Evolutionary conservation across 2,888 invertebrate genomes (phyloP).

Genomic region (Drosophila kuntzei): DNA sequence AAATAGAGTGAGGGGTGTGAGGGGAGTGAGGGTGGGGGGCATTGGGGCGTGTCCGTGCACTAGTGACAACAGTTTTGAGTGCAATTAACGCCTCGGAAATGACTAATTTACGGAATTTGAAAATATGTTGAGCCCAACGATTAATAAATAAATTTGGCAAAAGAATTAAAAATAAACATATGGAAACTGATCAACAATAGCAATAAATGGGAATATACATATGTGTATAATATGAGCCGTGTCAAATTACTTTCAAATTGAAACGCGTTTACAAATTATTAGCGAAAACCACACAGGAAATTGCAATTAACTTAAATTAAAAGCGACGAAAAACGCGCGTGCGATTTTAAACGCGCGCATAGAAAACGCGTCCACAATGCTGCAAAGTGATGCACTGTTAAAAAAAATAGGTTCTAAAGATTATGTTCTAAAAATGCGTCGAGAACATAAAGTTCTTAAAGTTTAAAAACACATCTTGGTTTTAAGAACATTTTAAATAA

Average conservation of each 20-base stretch:
- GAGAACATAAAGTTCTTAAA: no score
- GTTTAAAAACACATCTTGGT: no score
- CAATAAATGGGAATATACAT: slow-evolving; percentile 33
- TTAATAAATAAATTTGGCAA: slow-evolving; percentile 21
- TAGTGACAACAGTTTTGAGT: slow-evolving; percentile 74
- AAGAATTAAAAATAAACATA: not conserved
- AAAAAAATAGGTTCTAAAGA: no score
- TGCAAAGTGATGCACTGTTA: no score
- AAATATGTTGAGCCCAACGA: slow-evolving; percentile 10
- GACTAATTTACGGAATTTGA: slow-evolving; percentile 63
- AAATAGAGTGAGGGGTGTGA: not conserved
- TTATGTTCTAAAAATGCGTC: no score
- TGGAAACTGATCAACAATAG: slow-evolving; percentile 62
- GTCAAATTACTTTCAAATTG: slow-evolving; percentile 77
- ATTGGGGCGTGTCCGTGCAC: slow-evolving; percentile 40
- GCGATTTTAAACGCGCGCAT: slow-evolving; percentile 27
- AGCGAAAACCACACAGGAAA: slow-evolving; percentile 56
- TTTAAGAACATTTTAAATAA: no score
- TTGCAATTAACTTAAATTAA: slow-evolving; percentile 65
- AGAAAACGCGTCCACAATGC: slow-evolving; percentile 27
- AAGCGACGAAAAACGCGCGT: slow-evolving; percentile 28
- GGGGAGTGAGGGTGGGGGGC: not conserved
- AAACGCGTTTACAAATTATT: slow-evolving; percentile 54
- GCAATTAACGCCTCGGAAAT: slow-evolving; percentile 76
- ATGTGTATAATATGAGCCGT: slow-evolving; percentile 44